Evolutionary conservation across 2,113 vertebrate species (phyloP), one percentile per base, ranked within the genome.

Genomic region (Scortum barcoo): DNA sequence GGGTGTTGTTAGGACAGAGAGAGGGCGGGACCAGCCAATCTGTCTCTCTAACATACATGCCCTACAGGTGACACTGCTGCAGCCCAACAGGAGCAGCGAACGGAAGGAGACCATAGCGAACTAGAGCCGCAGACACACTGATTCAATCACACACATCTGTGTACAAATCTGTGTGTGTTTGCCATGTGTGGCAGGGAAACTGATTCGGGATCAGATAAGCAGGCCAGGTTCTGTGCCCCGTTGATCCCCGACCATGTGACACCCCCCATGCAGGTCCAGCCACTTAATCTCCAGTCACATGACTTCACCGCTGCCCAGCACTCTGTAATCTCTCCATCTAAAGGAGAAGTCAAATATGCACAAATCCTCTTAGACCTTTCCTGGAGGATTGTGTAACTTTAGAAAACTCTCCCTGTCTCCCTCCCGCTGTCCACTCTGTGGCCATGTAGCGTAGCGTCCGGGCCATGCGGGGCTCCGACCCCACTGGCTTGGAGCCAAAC

Each of bases 211-310:
- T 81, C 74, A 83, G 63, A 87, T 70, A 84, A 74, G 54, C 33
- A 33, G 63, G 50, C 65, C 61, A 38, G 77, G 76, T 66, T 87
- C 67, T 77, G 51, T 69, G 79, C 53, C 72, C 69, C n/a, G 50
- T 69, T 79, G 81, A 79, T 69, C 69, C 80, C 20, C 61, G 78
- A 87, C 84, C 91, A 93, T 90, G 90, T 93, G 92, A 93, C 76
- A 72, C 62, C 74, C 20, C 50, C 53, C 16, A 3, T 20, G 26
- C 69, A 74, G 72, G 69, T 84, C 76, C 76, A 82, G 83, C 81
- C 78, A 90, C 86, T 90, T 91, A 92, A 92, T 93, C 87, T 87
- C 44, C 66, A 68, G 69, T 93, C 94, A 93, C 91, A 93, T 95
- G 93, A 93, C 88, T 89, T 89, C 82, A 75, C 84, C 2, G 42